A percentile compares a stretch with the other conserved stretches of the same genome.
Conservation (phyloP, 2,113 vertebrate species). For the Pitta sordida region DNA sequence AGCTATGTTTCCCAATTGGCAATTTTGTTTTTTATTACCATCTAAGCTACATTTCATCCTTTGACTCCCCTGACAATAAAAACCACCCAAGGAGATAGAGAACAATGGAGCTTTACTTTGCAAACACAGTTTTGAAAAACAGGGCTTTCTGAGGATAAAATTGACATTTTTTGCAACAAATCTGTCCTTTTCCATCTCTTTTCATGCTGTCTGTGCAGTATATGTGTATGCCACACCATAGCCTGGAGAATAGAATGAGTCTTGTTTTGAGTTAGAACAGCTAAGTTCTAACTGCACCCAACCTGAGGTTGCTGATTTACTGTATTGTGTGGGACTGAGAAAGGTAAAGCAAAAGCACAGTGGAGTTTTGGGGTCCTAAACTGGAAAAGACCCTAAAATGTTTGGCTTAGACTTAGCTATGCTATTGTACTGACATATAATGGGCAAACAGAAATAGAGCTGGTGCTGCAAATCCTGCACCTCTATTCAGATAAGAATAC, state of each 20-base stretch:
- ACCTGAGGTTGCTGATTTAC: accelerated
- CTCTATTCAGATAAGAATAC: background rate
- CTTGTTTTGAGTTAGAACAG: background rate
- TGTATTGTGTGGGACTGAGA: background rate
- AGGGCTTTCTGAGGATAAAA: background rate
- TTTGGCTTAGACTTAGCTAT: background rate
- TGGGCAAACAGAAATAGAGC: background rate
- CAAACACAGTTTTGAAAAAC: background rate
- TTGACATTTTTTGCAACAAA: background rate
- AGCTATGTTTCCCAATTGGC: accelerated
- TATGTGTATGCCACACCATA: accelerated
- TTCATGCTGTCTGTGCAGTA: background rate
- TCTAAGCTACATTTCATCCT: background rate
- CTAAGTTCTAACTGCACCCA: background rate
- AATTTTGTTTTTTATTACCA: background rate
- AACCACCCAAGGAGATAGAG: background rate
- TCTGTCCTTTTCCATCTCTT: background rate
- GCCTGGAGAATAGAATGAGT: background rate
- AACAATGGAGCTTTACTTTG: background rate
- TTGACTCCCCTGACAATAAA: background rate
- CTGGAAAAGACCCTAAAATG: background rate
- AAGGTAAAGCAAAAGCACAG: background rate
- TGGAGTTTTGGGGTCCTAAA: background rate
- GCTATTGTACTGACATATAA: background rate
- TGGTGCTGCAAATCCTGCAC: background rate